These are phyloP conservation scores for Automeris io DNA, from an alignment of 2,888 invertebrate genomes.

Conservation along the genomic window DNA sequence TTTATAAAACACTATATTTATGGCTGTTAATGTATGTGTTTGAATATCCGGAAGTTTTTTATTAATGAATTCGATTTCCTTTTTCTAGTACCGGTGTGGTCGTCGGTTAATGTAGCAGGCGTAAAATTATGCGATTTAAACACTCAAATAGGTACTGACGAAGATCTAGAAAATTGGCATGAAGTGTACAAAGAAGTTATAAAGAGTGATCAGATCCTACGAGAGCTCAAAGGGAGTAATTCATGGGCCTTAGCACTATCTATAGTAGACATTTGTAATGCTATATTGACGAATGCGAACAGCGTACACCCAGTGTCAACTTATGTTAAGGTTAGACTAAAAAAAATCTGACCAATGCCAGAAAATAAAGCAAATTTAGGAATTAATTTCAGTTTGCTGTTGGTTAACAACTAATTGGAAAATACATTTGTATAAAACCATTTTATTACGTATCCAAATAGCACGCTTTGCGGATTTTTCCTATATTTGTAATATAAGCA, in stretches of 20 bases:
- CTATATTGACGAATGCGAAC: constrained; percentile 83
- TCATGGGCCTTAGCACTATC: constrained; percentile 94
- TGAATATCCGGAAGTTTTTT: too few species aligned
- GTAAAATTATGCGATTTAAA: constrained; percentile 88
- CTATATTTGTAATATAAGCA: too few species aligned
- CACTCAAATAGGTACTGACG: constrained; percentile 81
- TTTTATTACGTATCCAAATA: too few species aligned
- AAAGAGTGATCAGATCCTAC: constrained; percentile 91
- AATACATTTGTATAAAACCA: too few species aligned
- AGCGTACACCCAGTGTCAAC: constrained; percentile 89
- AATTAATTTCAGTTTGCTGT: too few species aligned
- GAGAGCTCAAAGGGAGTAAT: constrained; percentile 92
- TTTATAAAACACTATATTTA: too few species aligned
- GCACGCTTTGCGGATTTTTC: too few species aligned
- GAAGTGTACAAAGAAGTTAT: constrained; percentile 88
- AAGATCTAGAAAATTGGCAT: constrained; percentile 88
- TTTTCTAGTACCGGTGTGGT: constrained; percentile 91
- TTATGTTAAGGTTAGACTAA: constrained; percentile 85
- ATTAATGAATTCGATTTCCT: not conserved
- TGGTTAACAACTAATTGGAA: too few species aligned
- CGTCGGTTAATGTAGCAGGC: constrained; percentile 94
- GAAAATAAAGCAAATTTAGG: too few species aligned
- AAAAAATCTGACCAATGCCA: too few species aligned
- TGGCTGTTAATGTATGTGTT: too few species aligned
- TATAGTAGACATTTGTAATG: constrained; percentile 81